A percentile compares a stretch with the other conserved stretches of the same genome.
These are phyloP conservation scores for Isoperla grammatica DNA, from an alignment of 2,888 invertebrate species.

Conservation along the genomic window DNA sequence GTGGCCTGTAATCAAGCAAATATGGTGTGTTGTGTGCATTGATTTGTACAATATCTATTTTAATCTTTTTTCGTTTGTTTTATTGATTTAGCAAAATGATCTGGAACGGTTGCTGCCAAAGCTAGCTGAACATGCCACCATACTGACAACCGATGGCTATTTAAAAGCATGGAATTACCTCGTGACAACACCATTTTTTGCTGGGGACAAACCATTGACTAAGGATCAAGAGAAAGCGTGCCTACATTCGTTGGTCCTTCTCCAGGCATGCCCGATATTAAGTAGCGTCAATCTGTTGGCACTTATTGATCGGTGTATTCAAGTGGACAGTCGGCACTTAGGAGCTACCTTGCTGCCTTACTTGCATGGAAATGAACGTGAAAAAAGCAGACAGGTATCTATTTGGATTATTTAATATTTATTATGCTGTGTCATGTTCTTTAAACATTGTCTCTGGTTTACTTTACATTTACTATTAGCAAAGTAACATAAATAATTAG, in stretches of 20 bases:
- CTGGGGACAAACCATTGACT: background rate
- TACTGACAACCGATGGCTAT: background rate
- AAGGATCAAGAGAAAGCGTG: background rate
- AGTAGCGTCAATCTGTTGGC: background rate
- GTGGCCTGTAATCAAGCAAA: too few species aligned
- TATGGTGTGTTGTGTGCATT: too few species aligned
- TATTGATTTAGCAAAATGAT: too few species aligned
- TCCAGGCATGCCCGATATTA: slow-evolving; percentile 1
- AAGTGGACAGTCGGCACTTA: background rate
- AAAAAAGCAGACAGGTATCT: background rate
- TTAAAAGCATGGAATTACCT: slow-evolving; percentile 1
- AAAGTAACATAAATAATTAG: too few species aligned
- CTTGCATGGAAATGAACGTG: background rate
- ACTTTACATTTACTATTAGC: too few species aligned
- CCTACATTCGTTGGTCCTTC: background rate
- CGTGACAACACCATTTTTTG: background rate
- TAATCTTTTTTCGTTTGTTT: too few species aligned
- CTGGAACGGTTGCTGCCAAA: background rate
- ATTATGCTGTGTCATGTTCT: too few species aligned
- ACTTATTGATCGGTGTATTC: background rate
- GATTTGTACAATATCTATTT: too few species aligned
- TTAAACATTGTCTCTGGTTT: too few species aligned
- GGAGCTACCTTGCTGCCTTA: slow-evolving; percentile 6
- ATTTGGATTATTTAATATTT: too few species aligned
- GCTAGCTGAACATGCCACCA: background rate